Percentiles rank a stretch among this genome's conserved stretches.
Conservation (phyloP, 2,797 vertebrate genomes). For the Nyctibius grandis region DNA sequence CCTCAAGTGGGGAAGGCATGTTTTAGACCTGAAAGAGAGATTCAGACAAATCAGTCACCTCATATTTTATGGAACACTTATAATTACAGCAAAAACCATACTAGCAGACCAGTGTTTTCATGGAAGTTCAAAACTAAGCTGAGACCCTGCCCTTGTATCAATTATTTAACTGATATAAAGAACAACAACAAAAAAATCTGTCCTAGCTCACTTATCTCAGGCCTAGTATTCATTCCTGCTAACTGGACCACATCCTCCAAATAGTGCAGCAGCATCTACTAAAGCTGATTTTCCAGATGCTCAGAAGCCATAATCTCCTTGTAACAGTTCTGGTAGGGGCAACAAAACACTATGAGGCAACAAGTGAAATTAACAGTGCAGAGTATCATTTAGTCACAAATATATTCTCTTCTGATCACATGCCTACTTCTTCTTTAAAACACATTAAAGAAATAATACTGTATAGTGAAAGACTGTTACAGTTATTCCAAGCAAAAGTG, state of each 20-base stretch:
- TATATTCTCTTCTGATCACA: neutral
- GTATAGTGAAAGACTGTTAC: neutral
- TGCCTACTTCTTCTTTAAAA: neutral
- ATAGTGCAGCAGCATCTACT: neutral
- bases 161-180: neutral
- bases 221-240: neutral
- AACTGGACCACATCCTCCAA: neutral
- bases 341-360: neutral
- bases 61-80: neutral
- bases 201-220: neutral
- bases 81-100: neutral
- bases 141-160: neutral
- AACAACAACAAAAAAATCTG: neutral
- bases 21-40: conserved; percentile 84
- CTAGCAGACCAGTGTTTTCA: neutral
- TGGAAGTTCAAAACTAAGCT: neutral
- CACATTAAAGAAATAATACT: neutral
- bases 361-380: neutral
- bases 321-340: neutral
- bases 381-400: neutral
- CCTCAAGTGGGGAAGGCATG: conserved; percentile 89
- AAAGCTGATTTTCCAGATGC: neutral
- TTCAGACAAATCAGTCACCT: neutral
- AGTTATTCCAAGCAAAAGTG: neutral
- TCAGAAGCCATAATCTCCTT: neutral